Conservation (phyloP, 1,140 invertebrate species). For the Heliconius congener region DNA sequence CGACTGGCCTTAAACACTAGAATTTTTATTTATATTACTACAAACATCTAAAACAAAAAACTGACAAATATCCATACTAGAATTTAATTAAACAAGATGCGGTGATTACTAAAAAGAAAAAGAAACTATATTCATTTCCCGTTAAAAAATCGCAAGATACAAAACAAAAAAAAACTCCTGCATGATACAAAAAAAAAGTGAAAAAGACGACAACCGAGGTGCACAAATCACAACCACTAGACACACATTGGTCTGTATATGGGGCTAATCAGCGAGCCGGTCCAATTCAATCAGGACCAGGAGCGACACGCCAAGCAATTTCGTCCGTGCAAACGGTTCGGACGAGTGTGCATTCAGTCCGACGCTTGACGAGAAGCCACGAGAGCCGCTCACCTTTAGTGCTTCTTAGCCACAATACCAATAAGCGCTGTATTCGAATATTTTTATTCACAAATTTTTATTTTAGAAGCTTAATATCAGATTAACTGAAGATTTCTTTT, state of each 20-base stretch:
- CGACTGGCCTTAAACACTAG: too few species aligned
- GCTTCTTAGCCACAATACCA: slow-evolving; percentile 53
- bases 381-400: slow-evolving; percentile 51
- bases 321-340: slow-evolving; percentile 63
- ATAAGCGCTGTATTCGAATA: slow-evolving; percentile 39
- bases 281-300: slow-evolving; percentile 77
- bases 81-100: too few species aligned
- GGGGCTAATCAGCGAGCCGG: slow-evolving; percentile 60
- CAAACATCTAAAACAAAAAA: too few species aligned
- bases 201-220: background rate
- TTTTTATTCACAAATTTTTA: slow-evolving; percentile 3
- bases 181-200: background rate
- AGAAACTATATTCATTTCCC: too few species aligned
- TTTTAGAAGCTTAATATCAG: background rate
- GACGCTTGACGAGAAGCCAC: slow-evolving; percentile 55
- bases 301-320: slow-evolving; percentile 74
- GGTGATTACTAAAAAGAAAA: too few species aligned
- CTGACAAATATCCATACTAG: too few species aligned
- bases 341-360: slow-evolving; percentile 67
- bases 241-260: slow-evolving; percentile 69
- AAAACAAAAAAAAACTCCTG: background rate
- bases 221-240: slow-evolving; percentile 47
- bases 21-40: too few species aligned
- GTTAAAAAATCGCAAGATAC: background rate
- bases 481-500: background rate